phyloP scores from a whole-genome alignment of 2,797 vertebrate genomes.

The Spondyliosoma cantharus region DNA sequence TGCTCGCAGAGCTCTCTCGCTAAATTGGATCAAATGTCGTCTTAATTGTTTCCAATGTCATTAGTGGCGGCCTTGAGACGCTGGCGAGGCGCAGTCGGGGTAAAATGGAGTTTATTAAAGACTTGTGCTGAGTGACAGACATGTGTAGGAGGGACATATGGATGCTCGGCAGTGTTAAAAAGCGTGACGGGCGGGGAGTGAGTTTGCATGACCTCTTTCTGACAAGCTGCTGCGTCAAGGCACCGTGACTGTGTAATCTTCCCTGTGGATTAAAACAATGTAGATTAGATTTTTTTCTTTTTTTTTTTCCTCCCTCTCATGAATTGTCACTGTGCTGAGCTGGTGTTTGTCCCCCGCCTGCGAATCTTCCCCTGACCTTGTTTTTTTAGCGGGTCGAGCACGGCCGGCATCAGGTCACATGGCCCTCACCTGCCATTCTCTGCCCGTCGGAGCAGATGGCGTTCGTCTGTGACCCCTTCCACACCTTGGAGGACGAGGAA shows the following conservation, averaged over 20 bases:
- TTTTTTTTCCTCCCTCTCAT: constrained; percentile 32
- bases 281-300: constrained; percentile 65
- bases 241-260: constrained; percentile 75
- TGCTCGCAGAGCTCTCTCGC: constrained; percentile 28
- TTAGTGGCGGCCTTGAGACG: constrained; percentile 23
- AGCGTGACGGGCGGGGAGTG: constrained; percentile 73
- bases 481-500: constrained; percentile 70
- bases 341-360: constrained; percentile 22
- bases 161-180: constrained; percentile 76
- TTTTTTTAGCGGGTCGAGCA: constrained; percentile 46
- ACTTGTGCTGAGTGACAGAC: constrained; percentile 55
- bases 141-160: constrained; percentile 74
- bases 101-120: constrained; percentile 44
- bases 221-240: constrained; percentile 76
- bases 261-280: constrained; percentile 78
- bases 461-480: constrained; percentile 58
- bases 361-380: constrained; percentile 59
- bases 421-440: constrained; percentile 70
- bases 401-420: constrained; percentile 28
- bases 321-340: constrained; percentile 41
- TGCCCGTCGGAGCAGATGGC: constrained; percentile 73
- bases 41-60: constrained; percentile 4
- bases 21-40: constrained; percentile 45
- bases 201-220: constrained; percentile 75
- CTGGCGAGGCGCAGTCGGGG: constrained; percentile 14